Conservation (phyloP, 2,888 invertebrate species). For the Eupithecia subumbrata region DNA sequence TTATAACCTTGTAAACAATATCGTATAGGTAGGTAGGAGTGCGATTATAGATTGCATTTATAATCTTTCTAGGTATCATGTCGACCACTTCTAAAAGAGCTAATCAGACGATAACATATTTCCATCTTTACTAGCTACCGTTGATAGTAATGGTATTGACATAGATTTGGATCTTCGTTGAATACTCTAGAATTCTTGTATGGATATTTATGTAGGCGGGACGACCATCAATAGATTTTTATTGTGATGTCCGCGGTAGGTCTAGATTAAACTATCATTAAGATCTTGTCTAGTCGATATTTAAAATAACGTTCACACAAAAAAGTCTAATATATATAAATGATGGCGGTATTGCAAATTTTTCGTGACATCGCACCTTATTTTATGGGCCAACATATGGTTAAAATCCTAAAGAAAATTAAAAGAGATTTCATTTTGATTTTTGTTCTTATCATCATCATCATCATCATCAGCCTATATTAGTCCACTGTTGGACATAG, state of each 20-base stretch:
- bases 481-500: too few relatives aligned
- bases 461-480: too few relatives aligned
- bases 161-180: constrained; percentile 33
- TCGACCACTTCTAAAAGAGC: constrained; percentile 44
- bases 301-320: not conserved
- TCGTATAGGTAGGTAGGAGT: not conserved
- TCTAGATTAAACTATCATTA: not conserved
- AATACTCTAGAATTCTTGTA: not conserved
- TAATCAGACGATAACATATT: constrained; percentile 41
- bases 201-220: not conserved
- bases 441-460: too few relatives aligned
- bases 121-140: constrained; percentile 35
- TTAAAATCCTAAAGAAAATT: not conserved
- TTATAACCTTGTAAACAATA: too few relatives aligned
- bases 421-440: too few relatives aligned
- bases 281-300: not conserved
- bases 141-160: constrained; percentile 33
- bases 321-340: not conserved
- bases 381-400: not conserved
- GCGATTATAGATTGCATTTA: constrained; percentile 45
- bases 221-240: not conserved
- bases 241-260: not conserved
- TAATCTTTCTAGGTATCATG: constrained; percentile 34
- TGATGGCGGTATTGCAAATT: not conserved
- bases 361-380: not conserved